Base-by-base conservation (phyloP, 2,888 invertebrate species). In the Iselma pallidipennis region DNA sequence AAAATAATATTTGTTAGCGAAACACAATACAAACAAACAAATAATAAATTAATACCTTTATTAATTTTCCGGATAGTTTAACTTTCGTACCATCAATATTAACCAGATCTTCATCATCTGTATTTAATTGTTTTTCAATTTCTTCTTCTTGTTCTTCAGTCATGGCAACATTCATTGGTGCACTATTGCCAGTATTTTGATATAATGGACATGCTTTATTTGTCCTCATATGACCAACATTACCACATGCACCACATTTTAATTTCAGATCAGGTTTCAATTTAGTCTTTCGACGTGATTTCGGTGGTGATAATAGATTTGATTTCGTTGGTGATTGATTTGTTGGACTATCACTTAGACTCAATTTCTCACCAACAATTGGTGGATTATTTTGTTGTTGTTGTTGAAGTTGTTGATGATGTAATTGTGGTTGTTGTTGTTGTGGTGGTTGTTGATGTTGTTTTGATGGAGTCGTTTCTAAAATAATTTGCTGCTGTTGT, bases 171-270 rank as follows among this genome's bases (percentile, higher is more conserved):
- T 87, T 88, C 42, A 91, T 86, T 0, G 89, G 86, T 12, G 72
- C 66, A 51, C 64, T 70, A 42, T 57, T 10, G 50, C 85, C 85
- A 76, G 76, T 85, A 59, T 90, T 90, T 62, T 93, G 93, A 81
- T 97, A 99, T 53, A 95, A 82, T 0, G 98, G 98, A 81, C 99
- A 99, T 10, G 98, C 95, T 80, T 98, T 97, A 83, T 99, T 99
- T 0, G 98, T 99, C 57, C 97, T 83, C 89, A 89, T 89, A 74
- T 89, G 88, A 0, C 89, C 89, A 5, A 90, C 90, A 78, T 91
- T 94, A 7, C 98, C 98, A 82, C 99, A 99, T 7, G 98, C 98
- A 9, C 98, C 97, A 82, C 98, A 98, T 85, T 96, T 91, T 63
- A 98, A 84, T 84, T 95, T 95, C 55, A 95, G 84, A 81, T 95